A percentile compares a stretch with the other conserved stretches of the same genome.
These are phyloP conservation scores for Ciconia nigra DNA, from an alignment of 2,797 vertebrate species.

Conservation along the genomic window DNA sequence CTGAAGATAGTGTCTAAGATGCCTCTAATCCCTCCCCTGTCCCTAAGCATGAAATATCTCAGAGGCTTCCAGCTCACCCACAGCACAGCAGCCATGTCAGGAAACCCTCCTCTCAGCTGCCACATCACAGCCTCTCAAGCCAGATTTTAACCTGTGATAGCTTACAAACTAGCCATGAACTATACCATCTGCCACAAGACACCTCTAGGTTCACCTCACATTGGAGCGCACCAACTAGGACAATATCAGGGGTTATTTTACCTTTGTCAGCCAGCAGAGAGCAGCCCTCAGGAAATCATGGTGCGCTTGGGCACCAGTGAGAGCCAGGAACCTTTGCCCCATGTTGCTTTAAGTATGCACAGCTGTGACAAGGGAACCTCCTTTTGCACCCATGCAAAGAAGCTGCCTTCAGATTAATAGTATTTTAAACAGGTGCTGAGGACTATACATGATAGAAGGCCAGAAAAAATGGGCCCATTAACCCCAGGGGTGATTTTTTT, in stretches of 20 bases:
- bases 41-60: not conserved
- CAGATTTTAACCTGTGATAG: rapidly evolving
- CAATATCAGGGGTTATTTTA: rapidly evolving
- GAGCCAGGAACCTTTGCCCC: rapidly evolving
- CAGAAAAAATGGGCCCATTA: not conserved
- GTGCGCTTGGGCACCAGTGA: rapidly evolving
- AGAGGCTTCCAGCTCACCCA: not conserved
- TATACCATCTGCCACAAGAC: rapidly evolving
- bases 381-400: not conserved
- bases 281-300: rapidly evolving
- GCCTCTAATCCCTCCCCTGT: not conserved
- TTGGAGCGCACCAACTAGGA: rapidly evolving
- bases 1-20: not conserved
- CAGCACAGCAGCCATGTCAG: rapidly evolving
- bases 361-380: not conserved
- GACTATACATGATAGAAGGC: not conserved
- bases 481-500: not conserved
- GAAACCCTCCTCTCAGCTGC: rapidly evolving
- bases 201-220: rapidly evolving
- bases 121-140: not conserved
- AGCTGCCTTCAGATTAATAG: not conserved
- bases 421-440: not conserved
- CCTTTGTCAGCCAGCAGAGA: not conserved
- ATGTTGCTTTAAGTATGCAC: not conserved
- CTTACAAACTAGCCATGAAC: not conserved